Conservation (phyloP, 2,113 vertebrate species). For the Psammodynastes pulverulentus region DNA sequence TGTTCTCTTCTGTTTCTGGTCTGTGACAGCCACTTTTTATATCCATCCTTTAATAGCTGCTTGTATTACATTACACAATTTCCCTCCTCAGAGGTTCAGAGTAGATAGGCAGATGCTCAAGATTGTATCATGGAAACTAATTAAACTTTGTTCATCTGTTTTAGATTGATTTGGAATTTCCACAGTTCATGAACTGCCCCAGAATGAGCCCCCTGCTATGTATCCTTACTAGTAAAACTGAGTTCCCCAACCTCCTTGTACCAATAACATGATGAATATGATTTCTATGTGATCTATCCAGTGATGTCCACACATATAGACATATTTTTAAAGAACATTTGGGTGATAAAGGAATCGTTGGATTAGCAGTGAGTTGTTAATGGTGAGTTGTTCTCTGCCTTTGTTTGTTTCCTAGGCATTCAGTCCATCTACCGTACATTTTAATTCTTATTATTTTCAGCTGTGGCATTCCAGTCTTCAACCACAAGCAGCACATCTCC, state of each 20-base stretch:
- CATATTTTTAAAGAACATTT: background rate
- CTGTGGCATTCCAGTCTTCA: background rate
- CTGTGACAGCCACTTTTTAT: background rate
- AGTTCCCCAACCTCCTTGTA: background rate
- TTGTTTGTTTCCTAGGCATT: background rate
- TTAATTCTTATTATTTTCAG: background rate
- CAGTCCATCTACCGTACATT: background rate
- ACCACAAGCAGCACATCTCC: background rate
- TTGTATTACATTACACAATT: background rate
- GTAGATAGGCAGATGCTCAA: background rate
- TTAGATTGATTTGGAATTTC: background rate
- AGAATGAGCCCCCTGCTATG: background rate
- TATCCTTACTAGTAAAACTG: background rate
- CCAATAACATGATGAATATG: background rate
- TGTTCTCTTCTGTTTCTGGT: background rate
- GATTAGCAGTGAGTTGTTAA: background rate
- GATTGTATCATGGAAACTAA: background rate
- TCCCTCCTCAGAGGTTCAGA: background rate
- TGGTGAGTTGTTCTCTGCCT: background rate
- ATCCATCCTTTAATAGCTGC: background rate
- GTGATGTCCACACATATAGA: background rate
- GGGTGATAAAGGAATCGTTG: background rate
- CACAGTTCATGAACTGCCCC: background rate
- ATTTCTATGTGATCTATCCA: background rate
- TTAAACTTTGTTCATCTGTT: background rate